Percentiles rank a stretch among this genome's conserved stretches.
Evolutionary conservation across 2,888 invertebrate genomes (phyloP).

Genomic region (Leptopilina syphax): DNA sequence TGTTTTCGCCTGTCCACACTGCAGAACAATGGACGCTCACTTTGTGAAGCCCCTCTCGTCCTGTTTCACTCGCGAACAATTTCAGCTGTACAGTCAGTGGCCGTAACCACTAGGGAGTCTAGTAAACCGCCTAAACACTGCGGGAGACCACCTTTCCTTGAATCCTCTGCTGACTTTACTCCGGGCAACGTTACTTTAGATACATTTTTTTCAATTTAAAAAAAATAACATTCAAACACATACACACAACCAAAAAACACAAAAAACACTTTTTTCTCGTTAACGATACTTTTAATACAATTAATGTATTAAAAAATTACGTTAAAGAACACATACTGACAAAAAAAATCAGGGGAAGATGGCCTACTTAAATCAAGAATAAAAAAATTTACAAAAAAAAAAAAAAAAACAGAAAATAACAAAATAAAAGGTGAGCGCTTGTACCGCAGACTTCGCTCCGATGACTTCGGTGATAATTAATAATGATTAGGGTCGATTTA

Average conservation of each 20-base stretch:
- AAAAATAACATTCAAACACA: not conserved
- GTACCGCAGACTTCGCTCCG: slow-evolving; percentile 12
- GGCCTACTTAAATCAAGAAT: slow-evolving; percentile 40
- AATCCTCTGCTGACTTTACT: slow-evolving; percentile 70
- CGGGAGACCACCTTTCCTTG: slow-evolving; percentile 65
- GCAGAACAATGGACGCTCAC: slow-evolving; percentile 93
- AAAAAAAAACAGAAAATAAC: no score
- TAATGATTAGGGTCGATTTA: slow-evolving; percentile 24
- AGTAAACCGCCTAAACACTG: slow-evolving; percentile 66
- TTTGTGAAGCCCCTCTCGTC: slow-evolving; percentile 94
- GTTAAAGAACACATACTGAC: not conserved
- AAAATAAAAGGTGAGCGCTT: slow-evolving; percentile 23
- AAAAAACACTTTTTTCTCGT: no score
- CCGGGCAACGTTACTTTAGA: slow-evolving; percentile 67
- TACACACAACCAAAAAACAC: no score
- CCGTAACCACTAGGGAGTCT: slow-evolving; percentile 84
- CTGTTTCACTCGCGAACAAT: slow-evolving; percentile 88
- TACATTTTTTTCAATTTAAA: slow-evolving; percentile 19
- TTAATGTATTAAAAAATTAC: not conserved
- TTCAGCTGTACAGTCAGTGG: slow-evolving; percentile 86
- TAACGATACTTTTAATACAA: no score
- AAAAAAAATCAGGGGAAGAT: slow-evolving; percentile 42
- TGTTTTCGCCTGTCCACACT: slow-evolving; percentile 93
- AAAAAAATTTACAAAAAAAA: no score
- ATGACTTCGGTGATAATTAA: slow-evolving; percentile 29